Evolutionary conservation across 2,888 invertebrate species (phyloP), one percentile per base, ranked within the genome.

Genomic region (Tridacna crocea): DNA sequence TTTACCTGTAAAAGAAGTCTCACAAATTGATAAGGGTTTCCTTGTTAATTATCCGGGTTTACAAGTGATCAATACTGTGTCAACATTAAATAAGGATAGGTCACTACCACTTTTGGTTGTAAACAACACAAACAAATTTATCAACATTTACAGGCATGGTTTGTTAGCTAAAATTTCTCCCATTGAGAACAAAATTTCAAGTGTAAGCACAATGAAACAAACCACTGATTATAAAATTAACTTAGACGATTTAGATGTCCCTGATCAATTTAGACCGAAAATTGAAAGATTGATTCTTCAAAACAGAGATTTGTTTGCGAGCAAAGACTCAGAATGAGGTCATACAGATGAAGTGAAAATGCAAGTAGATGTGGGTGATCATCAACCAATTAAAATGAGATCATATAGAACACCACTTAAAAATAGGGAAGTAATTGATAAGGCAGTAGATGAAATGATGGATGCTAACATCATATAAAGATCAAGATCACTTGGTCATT

Each of bases 361-460:
- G 80, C 27, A 72, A 68, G 65, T 77, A 13, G 66, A 72, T 51
- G 58, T 46, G 26, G 66, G 66, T 6, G 74, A 73, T 27, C 58
- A 66, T 68, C 47, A n/a, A 6, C 81, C 77, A 13, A 78, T 82
- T 17, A 82, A 72, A 75, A 36, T 61, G 48, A 75, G 51, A 65
- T 75, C 78, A 22, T 78, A 82, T 22, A 51, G 75, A 24, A 72
- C 75, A 13, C 78, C 70, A 58, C 17, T 82, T 26, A 55, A 82
- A 58, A 68, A 77, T 46, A 61, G 72, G 48, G 24, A 76, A 36
- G 58, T 77, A 6, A 58, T 77, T 27, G 70, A 75, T 13, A 61
- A 77, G n/a, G 60, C 70, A 22, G 51, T 82, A 26, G 75, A 77
- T 77, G 68, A 80, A 77, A 82, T 82, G 78, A 51, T 82, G 15